Base-by-base conservation (phyloP, 1,140 invertebrate genomes). In the Drosophila busckii region DNA sequence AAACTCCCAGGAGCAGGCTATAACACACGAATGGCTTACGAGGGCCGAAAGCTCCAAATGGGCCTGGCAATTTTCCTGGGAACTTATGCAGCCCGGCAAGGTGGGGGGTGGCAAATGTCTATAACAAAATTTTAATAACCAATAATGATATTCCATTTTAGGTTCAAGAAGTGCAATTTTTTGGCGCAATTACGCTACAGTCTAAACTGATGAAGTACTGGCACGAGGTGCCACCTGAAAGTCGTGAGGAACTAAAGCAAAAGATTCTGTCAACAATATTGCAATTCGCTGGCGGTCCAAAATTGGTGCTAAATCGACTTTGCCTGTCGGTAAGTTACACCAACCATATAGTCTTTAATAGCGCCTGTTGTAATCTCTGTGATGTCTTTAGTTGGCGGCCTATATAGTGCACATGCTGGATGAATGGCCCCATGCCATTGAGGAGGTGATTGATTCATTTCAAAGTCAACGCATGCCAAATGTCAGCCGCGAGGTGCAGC, bases 31-130 rank as follows among this genome's bases (percentile, higher is more conserved):
- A 10, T 96, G 94, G 93, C 89, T 97, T 17, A 93, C 93, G 29
- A 89, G 91, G 48, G 93, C 94, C 13, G 95, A 97, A 88, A 89
- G 91, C 49, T 95, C 94, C 16, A 90, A 91, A 5, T 92, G 95
- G 87, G 95, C 96, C 17, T 98, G 96, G 96, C 91, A 91, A 62
- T 96, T 97, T 88, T 92, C 95, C 1, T 97, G 96, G 95, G 91
- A 95, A 48, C 89, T 97, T 12, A 89, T 97, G 59, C 90, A 92
- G 78, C 90, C 93, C 5, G 90, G 91, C 44, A 95, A 95, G 90
- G 95, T 92, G 87, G 85, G 26, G 26, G 37, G 15, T 16, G 15
- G n/a, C n/a, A 48, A 22, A 10, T 68, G 19, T n/a, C n/a, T n/a
- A 42, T 29, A n/a, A 7, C 6, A 32, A 10, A 22, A 4, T 13